Evolutionary conservation across 2,888 invertebrate genomes (phyloP).

Genomic region (Epinotia ramella): DNA sequence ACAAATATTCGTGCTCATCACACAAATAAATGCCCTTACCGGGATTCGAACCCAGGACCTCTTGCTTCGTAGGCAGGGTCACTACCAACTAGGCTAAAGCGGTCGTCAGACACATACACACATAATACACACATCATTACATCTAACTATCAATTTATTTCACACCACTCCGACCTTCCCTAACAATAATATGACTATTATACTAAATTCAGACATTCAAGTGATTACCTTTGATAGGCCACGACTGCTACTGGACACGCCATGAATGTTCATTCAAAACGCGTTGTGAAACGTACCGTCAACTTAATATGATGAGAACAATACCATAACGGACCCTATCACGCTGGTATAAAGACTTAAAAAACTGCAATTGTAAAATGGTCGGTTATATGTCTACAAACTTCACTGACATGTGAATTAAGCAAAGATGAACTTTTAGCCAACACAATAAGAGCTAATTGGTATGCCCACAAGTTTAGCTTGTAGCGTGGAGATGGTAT

Average conservation of each 20-base stretch:
- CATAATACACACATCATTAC: no score
- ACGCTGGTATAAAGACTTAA: not conserved
- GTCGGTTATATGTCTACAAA: not conserved
- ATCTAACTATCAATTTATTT: slow-evolving; percentile 9
- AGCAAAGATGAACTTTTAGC: not conserved
- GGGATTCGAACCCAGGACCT: no score
- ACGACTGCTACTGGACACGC: slow-evolving; percentile 27
- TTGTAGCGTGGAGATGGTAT: slow-evolving; percentile 67
- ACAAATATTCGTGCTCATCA: no score
- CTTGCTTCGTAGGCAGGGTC: no score
- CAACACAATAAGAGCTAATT: not conserved
- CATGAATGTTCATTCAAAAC: slow-evolving; percentile 40
- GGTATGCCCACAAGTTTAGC: not conserved
- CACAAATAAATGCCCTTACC: no score
- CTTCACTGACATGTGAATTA: not conserved
- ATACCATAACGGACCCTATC: not conserved
- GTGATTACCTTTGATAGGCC: slow-evolving; percentile 35
- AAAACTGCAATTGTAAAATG: not conserved
- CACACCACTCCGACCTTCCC: slow-evolving; percentile 20
- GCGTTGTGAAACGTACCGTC: slow-evolving; percentile 19
- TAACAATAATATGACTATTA: slow-evolving; percentile 25
- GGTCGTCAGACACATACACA: no score
- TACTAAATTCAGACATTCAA: slow-evolving; percentile 21
- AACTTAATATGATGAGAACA: not conserved
- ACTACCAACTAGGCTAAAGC: no score